A percentile compares a stretch with the other conserved stretches of the same genome.
Conservation (phyloP, 1,140 invertebrate genomes). For the Odontomachus brunneus region DNA sequence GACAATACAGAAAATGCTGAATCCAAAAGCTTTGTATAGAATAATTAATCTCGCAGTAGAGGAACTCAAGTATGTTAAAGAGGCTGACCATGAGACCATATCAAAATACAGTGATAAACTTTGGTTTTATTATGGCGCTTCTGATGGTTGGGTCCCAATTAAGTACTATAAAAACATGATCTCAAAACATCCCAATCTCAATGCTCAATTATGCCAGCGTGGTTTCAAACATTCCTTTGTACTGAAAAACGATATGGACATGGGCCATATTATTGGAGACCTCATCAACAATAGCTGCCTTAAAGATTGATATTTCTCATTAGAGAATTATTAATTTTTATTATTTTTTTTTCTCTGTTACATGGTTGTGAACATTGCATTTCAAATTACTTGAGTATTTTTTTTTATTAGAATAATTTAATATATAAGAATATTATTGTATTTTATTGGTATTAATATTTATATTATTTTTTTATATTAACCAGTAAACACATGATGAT, state of each 20-base stretch:
- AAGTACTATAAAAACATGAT: constrained; percentile 88
- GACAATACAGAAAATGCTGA: constrained; percentile 85
- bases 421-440: too few species aligned
- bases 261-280: constrained; percentile 87
- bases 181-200: constrained; percentile 86
- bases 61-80: constrained; percentile 88
- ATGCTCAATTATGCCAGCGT: constrained; percentile 88
- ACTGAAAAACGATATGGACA: constrained; percentile 86
- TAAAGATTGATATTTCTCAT: background rate
- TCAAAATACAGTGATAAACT: constrained; percentile 87
- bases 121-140: constrained; percentile 91
- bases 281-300: constrained; percentile 82
- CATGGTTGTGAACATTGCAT: too few species aligned
- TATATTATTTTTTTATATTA: too few species aligned
- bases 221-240: constrained; percentile 92
- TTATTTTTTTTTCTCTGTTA: too few species aligned
- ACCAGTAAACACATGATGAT: too few species aligned
- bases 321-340: constrained; percentile 9
- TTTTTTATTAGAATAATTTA: too few species aligned
- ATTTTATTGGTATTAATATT: too few species aligned
- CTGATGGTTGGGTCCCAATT: constrained; percentile 91
- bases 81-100: constrained; percentile 87
- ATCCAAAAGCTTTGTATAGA: constrained; percentile 85
- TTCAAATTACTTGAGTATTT: too few species aligned
- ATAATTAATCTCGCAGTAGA: constrained; percentile 88